Conservation (phyloP, 2,113 vertebrate genomes). For the Caranx ignobilis region DNA sequence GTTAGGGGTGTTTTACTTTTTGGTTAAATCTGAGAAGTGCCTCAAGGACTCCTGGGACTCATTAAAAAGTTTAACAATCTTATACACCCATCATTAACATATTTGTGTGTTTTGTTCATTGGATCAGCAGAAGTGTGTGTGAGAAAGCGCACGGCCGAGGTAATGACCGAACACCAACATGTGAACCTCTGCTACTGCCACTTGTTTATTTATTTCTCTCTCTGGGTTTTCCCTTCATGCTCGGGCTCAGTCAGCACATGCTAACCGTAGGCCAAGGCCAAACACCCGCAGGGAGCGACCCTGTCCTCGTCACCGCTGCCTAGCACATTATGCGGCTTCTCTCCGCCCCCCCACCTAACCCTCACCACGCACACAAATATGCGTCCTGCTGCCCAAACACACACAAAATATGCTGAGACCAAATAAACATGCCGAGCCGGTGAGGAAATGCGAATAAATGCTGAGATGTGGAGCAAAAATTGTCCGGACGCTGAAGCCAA, state of each 20-base stretch:
- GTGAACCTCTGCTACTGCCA: constrained; percentile 11
- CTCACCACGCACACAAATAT: constrained; percentile 62
- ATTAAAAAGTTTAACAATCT: constrained; percentile 41
- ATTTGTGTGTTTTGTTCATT: constrained; percentile 36
- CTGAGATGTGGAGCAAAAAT: constrained; percentile 53
- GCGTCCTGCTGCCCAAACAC: constrained; percentile 47
- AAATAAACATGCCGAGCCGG: constrained; percentile 52
- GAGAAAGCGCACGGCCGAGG: constrained; percentile 4
- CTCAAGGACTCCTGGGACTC: constrained; percentile 11
- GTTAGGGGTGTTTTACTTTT: neutral
- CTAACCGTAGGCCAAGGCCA: constrained; percentile 62
- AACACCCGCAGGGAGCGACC: constrained; percentile 64
- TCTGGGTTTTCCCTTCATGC: constrained; percentile 44
- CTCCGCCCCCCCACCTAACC: constrained; percentile 49
- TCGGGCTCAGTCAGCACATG: constrained; percentile 47
- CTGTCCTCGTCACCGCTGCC: constrained; percentile 41
- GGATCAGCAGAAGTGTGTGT: constrained; percentile 1
- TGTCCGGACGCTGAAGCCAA: constrained; percentile 28
- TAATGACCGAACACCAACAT: constrained; percentile 34
- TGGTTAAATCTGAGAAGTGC: neutral
- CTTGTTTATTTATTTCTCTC: constrained; percentile 56
- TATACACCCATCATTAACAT: constrained; percentile 42
- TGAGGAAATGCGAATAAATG: constrained; percentile 54
- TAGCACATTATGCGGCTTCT: constrained; percentile 44
- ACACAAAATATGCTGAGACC: constrained; percentile 36